Percentiles rank a stretch among this genome's conserved stretches.
Conservation (phyloP, 2,797 vertebrate species). For the Rousettus madagascariensis region DNA sequence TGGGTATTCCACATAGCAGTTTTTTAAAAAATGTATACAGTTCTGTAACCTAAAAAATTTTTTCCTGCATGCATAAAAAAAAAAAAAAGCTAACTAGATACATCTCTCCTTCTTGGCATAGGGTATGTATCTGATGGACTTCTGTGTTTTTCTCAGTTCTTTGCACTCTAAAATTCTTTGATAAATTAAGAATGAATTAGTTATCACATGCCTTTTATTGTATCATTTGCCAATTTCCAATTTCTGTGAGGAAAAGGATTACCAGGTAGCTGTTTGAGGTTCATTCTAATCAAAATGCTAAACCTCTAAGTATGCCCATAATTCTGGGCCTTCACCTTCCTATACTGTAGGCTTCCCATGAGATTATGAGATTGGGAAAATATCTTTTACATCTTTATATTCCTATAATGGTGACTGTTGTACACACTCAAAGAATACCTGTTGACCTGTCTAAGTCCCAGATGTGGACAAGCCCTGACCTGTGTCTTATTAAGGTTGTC, state of each 20-base stretch:
- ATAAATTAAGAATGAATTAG: background rate
- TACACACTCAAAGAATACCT: background rate
- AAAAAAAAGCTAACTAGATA: background rate
- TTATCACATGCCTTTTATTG: background rate
- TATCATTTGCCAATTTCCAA: background rate
- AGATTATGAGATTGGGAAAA: background rate
- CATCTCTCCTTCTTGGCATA: background rate
- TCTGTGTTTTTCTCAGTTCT: background rate
- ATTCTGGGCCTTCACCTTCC: background rate
- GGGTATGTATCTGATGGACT: background rate
- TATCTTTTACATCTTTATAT: background rate
- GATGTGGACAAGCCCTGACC: background rate
- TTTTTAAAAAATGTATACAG: background rate
- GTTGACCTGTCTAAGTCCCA: background rate
- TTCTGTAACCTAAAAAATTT: constrained; percentile 59
- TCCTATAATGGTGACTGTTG: background rate
- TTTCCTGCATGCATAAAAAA: background rate
- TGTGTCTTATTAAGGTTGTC: background rate
- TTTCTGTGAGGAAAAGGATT: background rate
- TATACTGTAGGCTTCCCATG: background rate
- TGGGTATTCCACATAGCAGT: background rate
- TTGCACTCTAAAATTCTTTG: background rate
- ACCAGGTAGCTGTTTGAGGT: background rate
- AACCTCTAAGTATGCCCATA: background rate
- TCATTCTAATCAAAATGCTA: background rate